A percentile compares a stretch with the other conserved stretches of the same genome.
Evolutionary conservation across 23 tunicate species (phyloP).

Genomic region (Ciona savignyi): DNA sequence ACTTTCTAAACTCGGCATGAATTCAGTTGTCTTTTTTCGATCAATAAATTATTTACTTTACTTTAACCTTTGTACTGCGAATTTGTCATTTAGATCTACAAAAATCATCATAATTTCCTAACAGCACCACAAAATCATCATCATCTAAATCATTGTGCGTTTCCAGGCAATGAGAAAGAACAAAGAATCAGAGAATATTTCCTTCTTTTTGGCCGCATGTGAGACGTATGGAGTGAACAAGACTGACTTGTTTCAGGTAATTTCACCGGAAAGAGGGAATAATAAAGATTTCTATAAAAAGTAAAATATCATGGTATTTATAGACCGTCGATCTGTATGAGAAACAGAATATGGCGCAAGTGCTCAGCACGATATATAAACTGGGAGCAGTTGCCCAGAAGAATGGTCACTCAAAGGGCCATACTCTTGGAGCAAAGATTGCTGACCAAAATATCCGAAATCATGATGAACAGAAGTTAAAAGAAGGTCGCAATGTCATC

Average conservation of each 20-base stretch:
- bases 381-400: slow-evolving; percentile 33
- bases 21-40: no score
- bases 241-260: slow-evolving; percentile 77
- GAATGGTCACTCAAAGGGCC: slow-evolving; percentile 32
- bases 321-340: slow-evolving; percentile 89
- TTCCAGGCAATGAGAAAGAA: slow-evolving; percentile 82
- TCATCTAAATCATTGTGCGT: no score
- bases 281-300: neutral
- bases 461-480: slow-evolving; percentile 40
- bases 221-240: slow-evolving; percentile 53
- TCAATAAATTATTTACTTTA: no score
- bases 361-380: slow-evolving; percentile 30
- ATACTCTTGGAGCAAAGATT: slow-evolving; percentile 51
- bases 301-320: neutral
- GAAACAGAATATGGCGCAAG: slow-evolving; percentile 58
- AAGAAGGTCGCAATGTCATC: slow-evolving; percentile 66
- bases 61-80: no score
- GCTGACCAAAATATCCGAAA: slow-evolving; percentile 50
- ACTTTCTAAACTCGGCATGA: no score
- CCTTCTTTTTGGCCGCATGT: slow-evolving; percentile 72
- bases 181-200: slow-evolving; percentile 82
- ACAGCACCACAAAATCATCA: no score
- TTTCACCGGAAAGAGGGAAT: neutral
- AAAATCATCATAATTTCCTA: no score
- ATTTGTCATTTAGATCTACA: no score